Base-by-base conservation (phyloP, 2,113 vertebrate genomes). In the Nicator chloris region DNA sequence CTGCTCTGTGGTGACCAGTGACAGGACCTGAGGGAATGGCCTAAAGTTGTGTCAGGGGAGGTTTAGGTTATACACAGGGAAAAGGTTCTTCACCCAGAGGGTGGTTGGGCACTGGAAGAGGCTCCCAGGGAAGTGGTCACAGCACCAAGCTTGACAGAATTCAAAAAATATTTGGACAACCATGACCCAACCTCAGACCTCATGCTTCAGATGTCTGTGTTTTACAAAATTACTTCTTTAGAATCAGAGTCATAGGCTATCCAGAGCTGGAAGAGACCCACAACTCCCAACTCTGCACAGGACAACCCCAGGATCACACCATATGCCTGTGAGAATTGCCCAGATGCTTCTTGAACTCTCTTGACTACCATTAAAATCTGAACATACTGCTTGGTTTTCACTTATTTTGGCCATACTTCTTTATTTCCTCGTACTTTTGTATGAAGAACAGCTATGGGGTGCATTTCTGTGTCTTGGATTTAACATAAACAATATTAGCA, bases 1-100 rank as follows among this genome's bases (percentile, higher is more conserved):
- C 49, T 61, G 35, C 40, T 76, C 63, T 44, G 3, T 76, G 27
- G 0, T 53, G n/a, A 15, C 6, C 15, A 26, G 40, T 27, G 47
- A 47, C 1, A 61, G n/a, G 40, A 40, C 4, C 8, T 18, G 7
- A 42, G 64, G 27, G 12, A 70, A 49, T 37, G 35, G 15, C 35
- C 35, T 37, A 1, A 37, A 42, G 15, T 1, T 69, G 17, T 63
- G 35, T 33, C 30, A 27, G 7, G 47, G 6, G 10, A 56, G 26
- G 6, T 23, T 69, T 63, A 49, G 22, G 18, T 42, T 69, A 31
- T 27, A 63, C 22, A 20, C 0, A 0, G 33, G 15, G 30, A 27
- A 69, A 42, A 42, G 6, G 10, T 56, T 70, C 23, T 83, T 37
- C 18, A 20, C 15, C 11, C 22, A 63, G 17, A 20, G 26, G 12